A percentile compares a stretch with the other conserved stretches of the same genome.
Conservation (phyloP, 2,888 invertebrate species). For the Synanthedon andrenaeformis region DNA sequence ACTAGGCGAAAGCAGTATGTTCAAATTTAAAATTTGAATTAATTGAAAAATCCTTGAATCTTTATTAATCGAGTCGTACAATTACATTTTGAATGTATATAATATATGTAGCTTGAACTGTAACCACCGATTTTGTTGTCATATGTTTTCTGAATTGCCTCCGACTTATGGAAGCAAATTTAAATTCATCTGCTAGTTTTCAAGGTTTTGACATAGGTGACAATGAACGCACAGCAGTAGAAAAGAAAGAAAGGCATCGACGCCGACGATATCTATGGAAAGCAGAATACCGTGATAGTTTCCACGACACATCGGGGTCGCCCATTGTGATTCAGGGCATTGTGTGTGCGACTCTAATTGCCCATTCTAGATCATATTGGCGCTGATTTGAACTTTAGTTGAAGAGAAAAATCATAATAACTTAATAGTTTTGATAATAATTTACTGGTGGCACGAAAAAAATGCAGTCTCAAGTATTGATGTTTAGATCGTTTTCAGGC, state of each 20-base stretch:
- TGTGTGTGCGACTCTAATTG: constrained; percentile 38
- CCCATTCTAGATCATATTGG: constrained; percentile 5
- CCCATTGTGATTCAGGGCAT: constrained; percentile 42
- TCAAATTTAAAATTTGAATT: too few relatives aligned
- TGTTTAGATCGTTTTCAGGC: too few relatives aligned
- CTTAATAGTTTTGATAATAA: background rate
- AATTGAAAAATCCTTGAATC: too few relatives aligned
- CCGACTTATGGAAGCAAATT: too few relatives aligned
- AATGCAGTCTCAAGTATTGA: too few relatives aligned
- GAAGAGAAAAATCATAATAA: background rate
- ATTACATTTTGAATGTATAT: too few relatives aligned
- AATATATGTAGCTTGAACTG: too few relatives aligned
- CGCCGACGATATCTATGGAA: constrained; percentile 46
- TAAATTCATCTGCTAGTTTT: too few relatives aligned
- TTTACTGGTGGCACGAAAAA: background rate
- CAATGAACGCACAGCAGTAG: constrained; percentile 11
- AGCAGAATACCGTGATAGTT: constrained; percentile 53
- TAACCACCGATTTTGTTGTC: too few relatives aligned
- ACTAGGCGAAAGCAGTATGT: too few relatives aligned
- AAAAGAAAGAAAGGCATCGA: constrained; percentile 18
- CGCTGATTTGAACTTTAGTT: constrained; percentile 5
- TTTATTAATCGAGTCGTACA: too few relatives aligned
- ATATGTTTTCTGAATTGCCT: too few relatives aligned
- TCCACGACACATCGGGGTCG: constrained; percentile 64
- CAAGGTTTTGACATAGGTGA: constrained; percentile 9